Conservation (phyloP, 2,797 vertebrate species). For the Gallirallus australis region DNA sequence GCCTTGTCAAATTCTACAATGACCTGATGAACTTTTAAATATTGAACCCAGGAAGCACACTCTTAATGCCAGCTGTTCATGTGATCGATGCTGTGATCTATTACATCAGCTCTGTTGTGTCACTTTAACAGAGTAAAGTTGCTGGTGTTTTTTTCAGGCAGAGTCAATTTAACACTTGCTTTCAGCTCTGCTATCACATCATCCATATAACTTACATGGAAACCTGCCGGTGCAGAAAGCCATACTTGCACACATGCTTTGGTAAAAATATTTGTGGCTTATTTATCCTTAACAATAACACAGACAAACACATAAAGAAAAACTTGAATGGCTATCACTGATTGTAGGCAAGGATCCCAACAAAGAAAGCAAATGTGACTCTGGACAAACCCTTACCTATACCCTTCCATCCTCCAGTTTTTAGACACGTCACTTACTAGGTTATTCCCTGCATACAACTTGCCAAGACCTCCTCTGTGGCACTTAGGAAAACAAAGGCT, state of each 20-base stretch:
- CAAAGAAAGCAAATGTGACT: not conserved
- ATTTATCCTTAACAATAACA: not conserved
- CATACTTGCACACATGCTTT: not conserved
- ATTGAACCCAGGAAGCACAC: not conserved
- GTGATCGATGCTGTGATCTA: not conserved
- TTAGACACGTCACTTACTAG: not conserved
- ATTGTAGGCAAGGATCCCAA: not conserved
- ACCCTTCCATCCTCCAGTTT: not conserved
- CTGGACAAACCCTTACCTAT: not conserved
- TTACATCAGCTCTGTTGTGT: not conserved
- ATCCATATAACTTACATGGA: not conserved
- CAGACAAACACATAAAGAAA: not conserved
- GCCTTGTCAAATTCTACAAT: not conserved
- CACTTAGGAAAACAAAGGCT: fast-evolving
- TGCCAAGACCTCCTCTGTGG: not conserved
- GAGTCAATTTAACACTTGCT: slow-evolving; percentile 44
- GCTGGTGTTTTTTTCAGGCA: not conserved
- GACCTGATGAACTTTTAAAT: not conserved
- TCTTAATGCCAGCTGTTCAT: not conserved
- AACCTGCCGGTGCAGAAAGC: slow-evolving; percentile 8
- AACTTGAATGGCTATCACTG: not conserved
- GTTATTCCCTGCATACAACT: not conserved
- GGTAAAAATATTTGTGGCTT: not conserved
- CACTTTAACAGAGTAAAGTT: not conserved
- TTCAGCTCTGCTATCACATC: slow-evolving; percentile 27